These are phyloP conservation scores for Momotus momota DNA, from an alignment of 2,797 vertebrate species.

Conservation along the genomic window DNA sequence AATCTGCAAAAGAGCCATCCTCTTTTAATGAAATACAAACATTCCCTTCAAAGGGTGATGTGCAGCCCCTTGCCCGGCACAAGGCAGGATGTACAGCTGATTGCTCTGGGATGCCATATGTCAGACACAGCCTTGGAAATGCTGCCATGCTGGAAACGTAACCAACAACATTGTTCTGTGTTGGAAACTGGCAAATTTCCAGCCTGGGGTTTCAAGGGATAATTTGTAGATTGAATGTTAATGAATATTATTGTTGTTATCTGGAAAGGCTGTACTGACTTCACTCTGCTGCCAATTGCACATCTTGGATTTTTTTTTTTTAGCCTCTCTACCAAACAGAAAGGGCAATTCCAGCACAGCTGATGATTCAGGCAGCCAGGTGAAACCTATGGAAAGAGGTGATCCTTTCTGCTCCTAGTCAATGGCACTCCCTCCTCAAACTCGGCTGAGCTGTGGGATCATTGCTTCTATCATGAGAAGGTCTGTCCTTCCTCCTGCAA, in stretches of 20 bases:
- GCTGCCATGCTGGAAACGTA: neutral
- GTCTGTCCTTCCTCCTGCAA: neutral
- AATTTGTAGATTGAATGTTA: slow-evolving; percentile 54
- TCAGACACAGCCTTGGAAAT: neutral
- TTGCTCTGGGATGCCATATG: neutral
- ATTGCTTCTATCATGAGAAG: too few relatives aligned
- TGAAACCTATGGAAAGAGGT: neutral
- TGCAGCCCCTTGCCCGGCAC: neutral
- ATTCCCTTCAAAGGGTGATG: neutral
- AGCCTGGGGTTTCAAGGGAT: slow-evolving; percentile 32
- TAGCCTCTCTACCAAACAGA: neutral
- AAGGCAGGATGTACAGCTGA: neutral
- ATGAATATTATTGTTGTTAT: slow-evolving; percentile 21
- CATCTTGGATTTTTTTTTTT: neutral
- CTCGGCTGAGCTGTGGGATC: neutral
- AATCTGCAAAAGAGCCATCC: neutral
- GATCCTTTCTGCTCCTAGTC: neutral
- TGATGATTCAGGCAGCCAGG: neutral
- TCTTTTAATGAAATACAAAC: neutral
- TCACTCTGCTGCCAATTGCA: neutral
- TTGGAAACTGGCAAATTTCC: slow-evolving; percentile 30
- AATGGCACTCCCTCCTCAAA: neutral
- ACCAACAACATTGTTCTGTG: neutral
- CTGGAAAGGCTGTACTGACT: neutral
- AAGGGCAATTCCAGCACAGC: neutral